phyloP scores from a whole-genome alignment of 2,113 vertebrate genomes.

The Leiothrix lutea region DNA sequence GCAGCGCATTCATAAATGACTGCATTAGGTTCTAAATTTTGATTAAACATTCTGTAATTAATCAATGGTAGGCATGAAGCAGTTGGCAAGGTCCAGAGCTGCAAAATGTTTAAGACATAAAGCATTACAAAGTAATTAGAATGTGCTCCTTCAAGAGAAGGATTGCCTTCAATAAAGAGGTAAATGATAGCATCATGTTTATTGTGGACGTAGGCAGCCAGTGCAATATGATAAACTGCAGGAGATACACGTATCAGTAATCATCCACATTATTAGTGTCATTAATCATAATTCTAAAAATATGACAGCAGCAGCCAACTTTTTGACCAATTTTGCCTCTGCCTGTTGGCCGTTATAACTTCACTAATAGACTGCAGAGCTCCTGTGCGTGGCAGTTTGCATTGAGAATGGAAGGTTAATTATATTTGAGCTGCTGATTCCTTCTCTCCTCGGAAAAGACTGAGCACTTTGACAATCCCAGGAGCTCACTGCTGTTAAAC shows the following conservation, averaged over 20 bases:
- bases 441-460: constrained; percentile 80
- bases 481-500: constrained; percentile 80
- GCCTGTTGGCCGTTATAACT: constrained; percentile 83
- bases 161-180: constrained; percentile 84
- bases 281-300: constrained; percentile 92
- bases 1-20: constrained; percentile 74
- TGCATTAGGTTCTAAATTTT: constrained; percentile 86
- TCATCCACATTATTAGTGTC: constrained; percentile 90
- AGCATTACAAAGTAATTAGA: constrained; percentile 89
- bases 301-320: constrained; percentile 83
- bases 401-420: constrained; percentile 95
- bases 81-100: constrained; percentile 84
- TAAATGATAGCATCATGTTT: constrained; percentile 92
- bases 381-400: constrained; percentile 83
- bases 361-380: constrained; percentile 79
- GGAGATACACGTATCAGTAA: constrained; percentile 86
- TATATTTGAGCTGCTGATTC: constrained; percentile 90
- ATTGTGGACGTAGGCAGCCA: constrained; percentile 85
- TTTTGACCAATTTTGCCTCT: constrained; percentile 83
- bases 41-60: constrained; percentile 87
- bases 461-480: constrained; percentile 82
- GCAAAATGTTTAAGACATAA: constrained; percentile 86
- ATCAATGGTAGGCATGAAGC: constrained; percentile 83
- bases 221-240: constrained; percentile 89
- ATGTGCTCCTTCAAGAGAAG: constrained; percentile 81